Base-by-base conservation (phyloP, 2,888 invertebrate genomes). In the Nomada flava region DNA sequence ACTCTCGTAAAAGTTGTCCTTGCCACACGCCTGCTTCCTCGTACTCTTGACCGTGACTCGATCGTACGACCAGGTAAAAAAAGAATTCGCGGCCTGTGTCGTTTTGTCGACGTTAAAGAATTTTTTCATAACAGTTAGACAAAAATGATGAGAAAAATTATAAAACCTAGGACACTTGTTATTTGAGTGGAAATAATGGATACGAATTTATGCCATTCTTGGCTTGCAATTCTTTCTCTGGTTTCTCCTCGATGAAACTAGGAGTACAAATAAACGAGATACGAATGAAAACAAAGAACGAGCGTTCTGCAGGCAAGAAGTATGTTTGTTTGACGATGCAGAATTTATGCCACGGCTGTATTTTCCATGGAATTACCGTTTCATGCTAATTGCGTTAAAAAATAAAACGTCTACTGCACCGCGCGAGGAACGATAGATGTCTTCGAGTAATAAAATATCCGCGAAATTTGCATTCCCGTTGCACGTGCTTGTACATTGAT, bases 1-100 rank as follows among this genome's bases (percentile, higher is more conserved):
- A 44, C 36, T 36, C 9, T 69, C 42, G 23, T 69, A 69, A 69
- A 69, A 57, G 3, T 57, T 69, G 57, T 69, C 69, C 69, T 69
- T 44, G 10, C 53, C 23, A 23, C 36, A 10, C 23, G 44, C 7
- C 44, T 26, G 44, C 23, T 44, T 69, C 26, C 42, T 13, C 50
- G 7, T n/a, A 11, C 4, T 57, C 44, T 55, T 69, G 55, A 44
- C n/a, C 44, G 26, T 69, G 57, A 44, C 42, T 57, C 13, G n/a
- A 5, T n/a, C 52, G 23, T 23, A 10, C 10, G 18, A 0, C 11
- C 53, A 42, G 42, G 20, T 55, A 23, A 63, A 23, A 50, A 65
- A 9, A 26, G n/a, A 26, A 15, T 36, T 36, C 36, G 7, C 7
- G 36, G 36, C 36, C 9, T 36, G 36, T 36, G 36, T 36, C 36